Evolutionary conservation across 2,888 invertebrate species (phyloP), one percentile per base, ranked within the genome.

Genomic region (Cyrtodaria siliqua): DNA sequence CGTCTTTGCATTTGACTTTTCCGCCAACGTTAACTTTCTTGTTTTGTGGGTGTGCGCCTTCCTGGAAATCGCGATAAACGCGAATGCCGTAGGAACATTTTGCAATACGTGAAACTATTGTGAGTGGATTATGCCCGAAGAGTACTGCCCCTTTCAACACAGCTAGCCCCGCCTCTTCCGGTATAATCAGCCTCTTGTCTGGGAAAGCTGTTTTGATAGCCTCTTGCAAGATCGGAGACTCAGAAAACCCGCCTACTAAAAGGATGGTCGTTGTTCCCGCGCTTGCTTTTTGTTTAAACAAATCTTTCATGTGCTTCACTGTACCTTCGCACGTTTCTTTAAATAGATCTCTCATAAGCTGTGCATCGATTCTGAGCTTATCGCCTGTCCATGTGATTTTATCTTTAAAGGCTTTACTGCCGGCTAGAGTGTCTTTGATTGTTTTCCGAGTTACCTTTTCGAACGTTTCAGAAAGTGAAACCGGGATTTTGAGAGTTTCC

Each of bases 91-190:
- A 85, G 1, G 83, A 81, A 33, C 57, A 83, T 60, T 76, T 83
- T 26, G 83, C 81, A 27, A 83, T 62, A 23, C 84, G 67, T 1
- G 82, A 80, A 4, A 64, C 55, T 44, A 83, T 82, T 16, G 77
- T 75, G 4, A 74, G 53, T 0, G 85, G 82, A 26, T 74, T 72
- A 29, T 82, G 82, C 3, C 83, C 85, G 79, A 73, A 83, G 14
- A 83, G 56, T 2, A 85, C 82, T n/a, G 83, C 85, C 16, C 85
- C 85, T 55, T 85, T 85, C 12, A 85, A 64, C 3, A 85, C 83
- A n/a, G 77, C 81, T n/a, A 86, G 56, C 12, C 83, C 83, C 12
- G 84, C 82, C 20, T 86, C 84, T 38, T 72, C 79, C 8, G 86
- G 86, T 52, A 83, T 82, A 20, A 84, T 83, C 1, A 86, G 52